Conservation (phyloP, 1,140 invertebrate species). For the Phymorhynchus buccinoides region DNA sequence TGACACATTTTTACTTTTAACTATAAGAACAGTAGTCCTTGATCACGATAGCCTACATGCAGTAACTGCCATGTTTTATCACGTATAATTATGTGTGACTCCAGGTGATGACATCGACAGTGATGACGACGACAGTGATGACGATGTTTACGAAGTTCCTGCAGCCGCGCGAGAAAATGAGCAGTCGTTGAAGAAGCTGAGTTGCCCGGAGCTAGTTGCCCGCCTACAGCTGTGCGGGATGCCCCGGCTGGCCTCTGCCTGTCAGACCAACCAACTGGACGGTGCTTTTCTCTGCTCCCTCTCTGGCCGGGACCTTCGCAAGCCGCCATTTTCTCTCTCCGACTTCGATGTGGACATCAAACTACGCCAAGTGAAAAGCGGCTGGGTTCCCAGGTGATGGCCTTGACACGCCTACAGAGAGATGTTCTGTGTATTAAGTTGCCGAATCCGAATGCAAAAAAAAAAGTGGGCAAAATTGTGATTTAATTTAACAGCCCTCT, state of each 20-base stretch:
- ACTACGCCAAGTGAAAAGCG: no score
- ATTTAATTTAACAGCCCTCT: no score
- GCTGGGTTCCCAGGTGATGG: no score
- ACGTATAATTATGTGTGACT: not conserved
- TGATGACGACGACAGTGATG: not conserved
- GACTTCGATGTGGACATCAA: no score
- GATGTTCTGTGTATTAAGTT: no score
- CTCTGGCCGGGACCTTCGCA: no score
- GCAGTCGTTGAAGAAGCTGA: not conserved
- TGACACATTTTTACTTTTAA: not conserved
- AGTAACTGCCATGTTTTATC: not conserved
- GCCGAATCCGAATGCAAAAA: no score
- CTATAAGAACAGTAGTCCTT: not conserved
- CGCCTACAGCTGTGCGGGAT: not conserved
- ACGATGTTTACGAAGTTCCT: not conserved
- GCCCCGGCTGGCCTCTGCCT: not conserved
- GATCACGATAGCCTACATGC: not conserved
- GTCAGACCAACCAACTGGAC: not conserved
- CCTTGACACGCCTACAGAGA: no score
- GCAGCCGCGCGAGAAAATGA: not conserved
- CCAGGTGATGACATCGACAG: not conserved
- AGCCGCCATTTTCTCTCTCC: no score
- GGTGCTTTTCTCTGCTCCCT: not conserved
- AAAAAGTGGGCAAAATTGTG: no score
- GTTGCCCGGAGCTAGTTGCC: not conserved